Base-by-base conservation (phyloP, 2,888 invertebrate genomes). In the Dolomedes plantarius region DNA sequence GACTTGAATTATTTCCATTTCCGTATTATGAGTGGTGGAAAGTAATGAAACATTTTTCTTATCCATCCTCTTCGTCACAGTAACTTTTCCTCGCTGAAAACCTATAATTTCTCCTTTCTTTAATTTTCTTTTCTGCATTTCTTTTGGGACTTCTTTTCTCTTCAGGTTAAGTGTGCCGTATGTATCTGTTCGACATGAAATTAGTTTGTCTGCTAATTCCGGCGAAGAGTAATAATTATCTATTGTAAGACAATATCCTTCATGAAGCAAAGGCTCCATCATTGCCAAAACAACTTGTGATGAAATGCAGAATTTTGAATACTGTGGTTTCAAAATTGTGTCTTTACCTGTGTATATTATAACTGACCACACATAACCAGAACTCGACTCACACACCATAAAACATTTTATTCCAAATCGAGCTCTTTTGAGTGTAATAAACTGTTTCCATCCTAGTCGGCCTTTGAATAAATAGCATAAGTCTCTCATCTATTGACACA, bases 151-250 rank as follows among this genome's bases (percentile, higher is more conserved):
- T n/a, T n/a, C n/a, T n/a, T n/a, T n/a, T 28, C 1, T 67, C n/a
- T 27, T 1, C 28, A 67, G 67, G 19, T 67, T 67, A 28, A 67
- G 29, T 28, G 31, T 31, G n/a, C 2, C 67, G 67, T 67, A 27
- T 67, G 32, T 67, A n/a, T 67, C 31, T 28, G 28, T 67, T 27
- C 28, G 29, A n/a, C 1, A 3, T 9, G 9, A n/a, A 31, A 67
- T 6, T 5, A 67, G 67, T 23, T 19, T 9, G 67, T 67, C 67
- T 3, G 29, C 62, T 50, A 75, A 32, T 65, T 75, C 27, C n/a
- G 64, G 64, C 7, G 75, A 75, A 19, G 64, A 31, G 65, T 64
- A 64, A 69, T 71, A 85, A n/a, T n/a, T n/a, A 72, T 83, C 77
- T 13, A 39, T 29, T 19, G 50, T 75, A 13, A 77, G 62, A 29